Conservation (phyloP, 1,140 invertebrate species). For the fruit fly (Drosophila melanogaster) region DNA sequence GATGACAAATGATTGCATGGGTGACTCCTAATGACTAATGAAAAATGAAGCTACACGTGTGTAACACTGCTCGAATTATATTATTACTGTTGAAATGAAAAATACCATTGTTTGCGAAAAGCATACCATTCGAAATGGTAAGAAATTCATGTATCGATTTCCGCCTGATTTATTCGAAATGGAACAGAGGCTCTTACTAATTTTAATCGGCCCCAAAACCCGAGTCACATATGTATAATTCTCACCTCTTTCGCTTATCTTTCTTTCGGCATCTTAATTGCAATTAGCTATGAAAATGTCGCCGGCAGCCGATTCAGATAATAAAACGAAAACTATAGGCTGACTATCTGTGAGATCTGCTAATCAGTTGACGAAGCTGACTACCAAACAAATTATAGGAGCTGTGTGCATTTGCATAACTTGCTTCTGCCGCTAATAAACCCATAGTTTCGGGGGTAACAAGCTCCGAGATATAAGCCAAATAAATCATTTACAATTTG, state of each 20-base stretch:
- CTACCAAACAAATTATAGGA: slow-evolving; percentile 74
- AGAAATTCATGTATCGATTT: background rate
- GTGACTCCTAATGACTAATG: slow-evolving; percentile 1
- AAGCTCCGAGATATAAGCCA: slow-evolving; percentile 38
- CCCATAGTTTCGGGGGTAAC: slow-evolving; percentile 65
- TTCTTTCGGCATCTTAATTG: slow-evolving; percentile 68
- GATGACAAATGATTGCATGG: slow-evolving; percentile 32
- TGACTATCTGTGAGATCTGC: slow-evolving; percentile 63
- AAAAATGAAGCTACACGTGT: slow-evolving; percentile 10
- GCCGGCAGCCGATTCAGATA: slow-evolving; percentile 8
- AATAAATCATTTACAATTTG: slow-evolving; percentile 76
- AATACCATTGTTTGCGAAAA: background rate
- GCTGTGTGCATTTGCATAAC: slow-evolving; percentile 67
- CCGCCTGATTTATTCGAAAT: background rate
- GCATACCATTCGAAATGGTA: background rate
- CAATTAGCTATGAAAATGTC: slow-evolving; percentile 78
- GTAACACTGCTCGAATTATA: background rate
- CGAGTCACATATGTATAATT: slow-evolving; percentile 60
- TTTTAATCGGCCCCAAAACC: slow-evolving; percentile 1
- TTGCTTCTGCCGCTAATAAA: slow-evolving; percentile 58
- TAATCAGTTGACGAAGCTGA: slow-evolving; percentile 64
- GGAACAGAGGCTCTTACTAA: slow-evolving; percentile 1
- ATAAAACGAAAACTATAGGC: slow-evolving; percentile 47
- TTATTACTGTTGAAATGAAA: background rate
- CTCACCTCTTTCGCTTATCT: slow-evolving; percentile 68